A percentile compares a stretch with the other conserved stretches of the same genome.
phyloP scores from a whole-genome alignment of 2,113 vertebrate species.

The Albula goreensis region DNA sequence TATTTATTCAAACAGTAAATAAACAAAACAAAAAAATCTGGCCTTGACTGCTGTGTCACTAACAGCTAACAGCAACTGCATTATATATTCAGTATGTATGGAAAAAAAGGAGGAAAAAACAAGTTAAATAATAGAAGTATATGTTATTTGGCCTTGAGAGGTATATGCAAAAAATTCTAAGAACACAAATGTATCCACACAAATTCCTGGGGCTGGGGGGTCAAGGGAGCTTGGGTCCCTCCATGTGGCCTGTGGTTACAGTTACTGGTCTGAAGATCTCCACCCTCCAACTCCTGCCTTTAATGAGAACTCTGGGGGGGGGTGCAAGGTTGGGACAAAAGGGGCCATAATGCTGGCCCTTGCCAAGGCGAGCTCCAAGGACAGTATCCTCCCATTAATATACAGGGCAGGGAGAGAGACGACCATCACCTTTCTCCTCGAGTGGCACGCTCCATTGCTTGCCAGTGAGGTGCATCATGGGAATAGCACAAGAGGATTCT shows the following conservation, averaged over 20 bases:
- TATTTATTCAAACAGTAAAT: background rate
- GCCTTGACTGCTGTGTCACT: background rate
- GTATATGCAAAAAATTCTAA: background rate
- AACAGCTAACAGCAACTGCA: background rate
- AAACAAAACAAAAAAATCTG: background rate
- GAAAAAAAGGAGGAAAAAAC: background rate
- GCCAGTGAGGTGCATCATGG: background rate
- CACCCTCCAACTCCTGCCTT: background rate
- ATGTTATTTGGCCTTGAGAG: background rate
- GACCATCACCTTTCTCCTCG: background rate
- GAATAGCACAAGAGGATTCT: background rate
- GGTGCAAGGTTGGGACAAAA: too few species aligned
- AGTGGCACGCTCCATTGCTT: background rate
- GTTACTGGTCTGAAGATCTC: background rate
- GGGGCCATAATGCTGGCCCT: too few species aligned
- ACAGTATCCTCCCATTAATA: too few species aligned
- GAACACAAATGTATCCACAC: background rate
- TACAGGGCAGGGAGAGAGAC: background rate
- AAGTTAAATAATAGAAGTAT: background rate
- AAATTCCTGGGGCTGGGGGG: too few species aligned
- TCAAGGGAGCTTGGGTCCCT: background rate
- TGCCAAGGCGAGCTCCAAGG: too few species aligned
- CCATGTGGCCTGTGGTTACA: background rate
- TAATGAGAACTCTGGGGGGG: constrained; percentile 11
- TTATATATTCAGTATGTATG: background rate